Evolutionary conservation across 2,888 invertebrate species (phyloP), one percentile per base, ranked within the genome.

Genomic region (Chrysotoxum bicinctum): DNA sequence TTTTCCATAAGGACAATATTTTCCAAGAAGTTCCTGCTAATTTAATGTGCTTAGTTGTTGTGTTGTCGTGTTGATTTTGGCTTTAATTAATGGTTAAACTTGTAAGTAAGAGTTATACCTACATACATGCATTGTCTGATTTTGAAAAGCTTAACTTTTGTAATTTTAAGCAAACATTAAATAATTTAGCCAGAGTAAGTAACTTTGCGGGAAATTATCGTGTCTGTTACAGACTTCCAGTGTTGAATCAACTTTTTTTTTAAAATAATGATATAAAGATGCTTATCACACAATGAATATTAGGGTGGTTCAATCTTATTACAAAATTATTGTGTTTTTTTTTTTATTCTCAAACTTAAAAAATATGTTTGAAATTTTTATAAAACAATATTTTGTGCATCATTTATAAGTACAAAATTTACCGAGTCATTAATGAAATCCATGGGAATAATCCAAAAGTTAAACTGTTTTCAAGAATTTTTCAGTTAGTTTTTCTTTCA

Each of bases 11-110:
- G 48, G 52, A 72, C 64, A 76, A 58, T 70, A 70, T 35, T 77
- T 70, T 72, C 19, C 23, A 66, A 70, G 64, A 43, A 82, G 64
- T 48, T 74, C 52, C 40, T 73, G 58, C 64, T 66, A 32, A 72
- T 66, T 79, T 73, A 74, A 66, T 79, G 58, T 52, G 40, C 19
- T 40, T 37, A 54, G 43, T 48, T 60, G 43, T 35, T 72, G 45
- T 50, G 69, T 45, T 26, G 10, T 30, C 12, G 43, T 32, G 54
- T 54, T 54, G 70, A 43, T 54, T 70, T 56, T 54, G 58, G 21
- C 58, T 58, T 37, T 35, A 58, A 58, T 58, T 35, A 35, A 58
- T 58, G 21, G 32, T 37, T 21, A 3, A 58, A 37, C 32, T 16
- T 35, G 35, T 12, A 37, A 35, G 58, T 58, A 58, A 58, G 21